Evolutionary conservation across 2,888 invertebrate species (phyloP), one percentile per base, ranked within the genome.

Genomic region (Drosophila mulleri): DNA sequence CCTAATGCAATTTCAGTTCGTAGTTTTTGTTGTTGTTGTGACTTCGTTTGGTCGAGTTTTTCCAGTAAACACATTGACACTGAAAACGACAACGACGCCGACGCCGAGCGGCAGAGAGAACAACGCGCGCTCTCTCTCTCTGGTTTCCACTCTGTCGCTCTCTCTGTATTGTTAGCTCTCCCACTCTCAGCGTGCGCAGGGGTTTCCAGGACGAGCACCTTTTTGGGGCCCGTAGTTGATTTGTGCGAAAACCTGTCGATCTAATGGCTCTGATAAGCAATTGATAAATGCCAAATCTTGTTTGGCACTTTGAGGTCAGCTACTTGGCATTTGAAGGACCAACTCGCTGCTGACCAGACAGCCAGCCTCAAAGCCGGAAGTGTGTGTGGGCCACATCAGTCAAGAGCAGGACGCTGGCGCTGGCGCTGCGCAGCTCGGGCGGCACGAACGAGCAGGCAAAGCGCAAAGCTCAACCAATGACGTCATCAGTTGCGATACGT

Each of bases 401-500:
- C 20, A 59, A 23, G 26, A 29, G 39, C 41, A 14, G 23, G 50
- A 37, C 54, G 23, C n/a, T 32, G 53, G 42, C 48, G 26, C 54
- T 78, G 82, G 42, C 48, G 26, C 54, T 78, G 82, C 80, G 81
- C 85, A 83, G 82, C 74, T 80, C 72, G 69, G 42, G 58, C 53
- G 50, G 64, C 14, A 23, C 89, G 89, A 83, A 85, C 61, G 81
- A 75, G 82, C 78, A 44, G 61, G 35, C 32, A 84, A 86, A 77
- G 78, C 75, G 68, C 57, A 85, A 42, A 77, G 77, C 80, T 62
- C 67, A 80, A 89, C 90, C 90, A 89, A 90, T 89, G 89, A 89
- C 89, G 89, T 89, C 89, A 89, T 81, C 75, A 73, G 41, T 68
- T 64, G 45, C 56, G 32, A 59, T 70, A 56, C 70, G 54, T 63